These are phyloP conservation scores for Lysandra coridon DNA, from an alignment of 2,888 invertebrate genomes.

Conservation along the genomic window DNA sequence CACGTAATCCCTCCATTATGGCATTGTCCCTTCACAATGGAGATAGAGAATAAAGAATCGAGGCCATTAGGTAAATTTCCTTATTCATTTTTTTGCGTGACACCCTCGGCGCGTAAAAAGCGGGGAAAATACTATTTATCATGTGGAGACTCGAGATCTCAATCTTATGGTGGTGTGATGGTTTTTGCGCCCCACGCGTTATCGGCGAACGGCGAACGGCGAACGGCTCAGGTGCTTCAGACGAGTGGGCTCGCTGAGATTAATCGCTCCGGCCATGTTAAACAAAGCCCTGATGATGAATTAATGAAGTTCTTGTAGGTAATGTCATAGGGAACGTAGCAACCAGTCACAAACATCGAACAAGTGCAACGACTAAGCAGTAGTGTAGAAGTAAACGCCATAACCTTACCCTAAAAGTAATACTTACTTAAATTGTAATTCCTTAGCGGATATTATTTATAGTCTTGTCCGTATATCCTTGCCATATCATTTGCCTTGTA, in stretches of 20 bases:
- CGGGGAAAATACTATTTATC: conserved; percentile 70
- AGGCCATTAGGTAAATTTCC: conserved; percentile 80
- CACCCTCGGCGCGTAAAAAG: conserved; percentile 71
- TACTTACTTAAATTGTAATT: too few species aligned
- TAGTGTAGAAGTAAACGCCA: neutral
- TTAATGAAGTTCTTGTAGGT: too few species aligned
- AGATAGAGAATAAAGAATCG: conserved; percentile 76
- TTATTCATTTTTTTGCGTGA: conserved; percentile 79
- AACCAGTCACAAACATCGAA: neutral
- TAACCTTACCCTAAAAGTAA: too few species aligned
- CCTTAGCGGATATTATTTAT: too few species aligned
- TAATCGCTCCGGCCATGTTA: neutral
- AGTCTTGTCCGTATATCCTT: too few species aligned
- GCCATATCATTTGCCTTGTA: too few species aligned
- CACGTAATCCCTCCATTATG: conserved; percentile 79
- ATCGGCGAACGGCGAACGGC: conserved; percentile 28
- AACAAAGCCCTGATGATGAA: neutral
- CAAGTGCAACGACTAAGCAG: neutral
- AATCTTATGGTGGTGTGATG: conserved; percentile 57
- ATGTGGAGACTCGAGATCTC: conserved; percentile 70
- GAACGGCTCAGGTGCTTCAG: neutral
- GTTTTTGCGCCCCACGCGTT: conserved; percentile 51
- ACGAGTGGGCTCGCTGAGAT: conserved; percentile 10
- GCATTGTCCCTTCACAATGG: conserved; percentile 78
- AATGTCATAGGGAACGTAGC: neutral